Percentiles rank a stretch among this genome's conserved stretches.
phyloP scores from a whole-genome alignment of 1,140 invertebrate species.

The Zaprionus africanus region DNA sequence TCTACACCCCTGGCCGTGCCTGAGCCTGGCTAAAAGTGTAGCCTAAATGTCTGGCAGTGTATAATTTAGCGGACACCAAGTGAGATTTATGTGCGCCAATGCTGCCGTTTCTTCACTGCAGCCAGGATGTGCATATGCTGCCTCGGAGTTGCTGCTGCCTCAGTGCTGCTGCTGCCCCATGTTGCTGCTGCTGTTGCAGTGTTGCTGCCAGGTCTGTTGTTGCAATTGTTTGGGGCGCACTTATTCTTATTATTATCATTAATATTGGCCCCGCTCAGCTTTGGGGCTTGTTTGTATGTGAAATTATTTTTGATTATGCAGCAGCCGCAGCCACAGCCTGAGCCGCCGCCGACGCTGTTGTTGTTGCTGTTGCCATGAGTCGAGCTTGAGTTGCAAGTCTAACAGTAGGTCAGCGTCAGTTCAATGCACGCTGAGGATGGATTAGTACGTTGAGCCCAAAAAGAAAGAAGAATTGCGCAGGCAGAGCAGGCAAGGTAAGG shows the following conservation, averaged over 20 bases:
- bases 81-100: slow-evolving; percentile 84
- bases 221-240: slow-evolving; percentile 78
- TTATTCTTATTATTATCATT: slow-evolving; percentile 83
- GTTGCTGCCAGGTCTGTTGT: slow-evolving; percentile 26
- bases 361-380: neutral
- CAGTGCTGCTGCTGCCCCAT: slow-evolving; percentile 34
- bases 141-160: slow-evolving; percentile 3
- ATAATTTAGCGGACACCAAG: slow-evolving; percentile 85
- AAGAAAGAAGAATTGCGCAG: slow-evolving; percentile 8
- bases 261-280: slow-evolving; percentile 69
- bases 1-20: neutral
- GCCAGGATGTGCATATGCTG: neutral
- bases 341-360: slow-evolving; percentile 12
- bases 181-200: neutral
- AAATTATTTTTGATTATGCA: slow-evolving; percentile 83
- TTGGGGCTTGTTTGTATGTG: slow-evolving; percentile 81
- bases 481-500: slow-evolving; percentile 8
- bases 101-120: slow-evolving; percentile 57
- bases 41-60: slow-evolving; percentile 83
- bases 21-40: slow-evolving; percentile 71
- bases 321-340: slow-evolving; percentile 45
- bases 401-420: slow-evolving; percentile 75
- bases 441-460: slow-evolving; percentile 52
- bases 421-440: slow-evolving; percentile 72
- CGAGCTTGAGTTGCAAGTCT: slow-evolving; percentile 29